These are phyloP conservation scores for Epicampocera succincta DNA, from an alignment of 2,888 invertebrate species.

Conservation along the genomic window DNA sequence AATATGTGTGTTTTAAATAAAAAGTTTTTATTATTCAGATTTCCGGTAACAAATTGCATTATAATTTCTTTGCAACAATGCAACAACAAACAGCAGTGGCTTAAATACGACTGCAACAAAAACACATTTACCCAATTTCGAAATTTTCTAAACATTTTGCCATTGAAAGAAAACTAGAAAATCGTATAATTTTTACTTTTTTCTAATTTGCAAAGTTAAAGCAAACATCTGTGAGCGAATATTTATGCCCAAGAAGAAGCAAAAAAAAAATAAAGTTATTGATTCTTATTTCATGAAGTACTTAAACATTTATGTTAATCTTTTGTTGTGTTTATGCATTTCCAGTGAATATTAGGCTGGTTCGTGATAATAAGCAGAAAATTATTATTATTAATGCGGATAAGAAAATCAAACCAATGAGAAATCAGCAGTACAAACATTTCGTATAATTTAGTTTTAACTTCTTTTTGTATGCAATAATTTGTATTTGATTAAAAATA, in stretches of 20 bases:
- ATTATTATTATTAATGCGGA: too few species aligned
- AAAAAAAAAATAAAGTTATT: conserved; percentile 29
- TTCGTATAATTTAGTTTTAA: too few species aligned
- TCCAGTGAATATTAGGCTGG: conserved; percentile 17
- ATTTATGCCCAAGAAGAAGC: conserved; percentile 25
- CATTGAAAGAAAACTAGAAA: conserved; percentile 41
- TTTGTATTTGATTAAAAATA: too few species aligned
- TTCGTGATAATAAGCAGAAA: not conserved
- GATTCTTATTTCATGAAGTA: conserved; percentile 49
- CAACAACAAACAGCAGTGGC: not conserved
- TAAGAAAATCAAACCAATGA: too few species aligned
- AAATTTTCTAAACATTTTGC: conserved; percentile 35
- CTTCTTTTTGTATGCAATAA: too few species aligned
- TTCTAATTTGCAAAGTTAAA: conserved; percentile 58
- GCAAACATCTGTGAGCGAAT: conserved; percentile 59
- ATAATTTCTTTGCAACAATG: conserved; percentile 40
- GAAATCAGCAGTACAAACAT: too few species aligned
- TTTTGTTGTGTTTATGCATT: conserved; percentile 17
- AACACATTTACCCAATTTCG: conserved; percentile 53
- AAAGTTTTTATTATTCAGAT: conserved; percentile 20
- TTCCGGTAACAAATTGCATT: conserved; percentile 52
- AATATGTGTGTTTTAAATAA: conserved; percentile 13
- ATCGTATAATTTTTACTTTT: conserved; percentile 12
- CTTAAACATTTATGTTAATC: conserved; percentile 2
- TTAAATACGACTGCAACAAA: not conserved